Evolutionary conservation across 2,113 vertebrate species (phyloP).

Genomic region (Poeciliopsis turrubarensis): DNA sequence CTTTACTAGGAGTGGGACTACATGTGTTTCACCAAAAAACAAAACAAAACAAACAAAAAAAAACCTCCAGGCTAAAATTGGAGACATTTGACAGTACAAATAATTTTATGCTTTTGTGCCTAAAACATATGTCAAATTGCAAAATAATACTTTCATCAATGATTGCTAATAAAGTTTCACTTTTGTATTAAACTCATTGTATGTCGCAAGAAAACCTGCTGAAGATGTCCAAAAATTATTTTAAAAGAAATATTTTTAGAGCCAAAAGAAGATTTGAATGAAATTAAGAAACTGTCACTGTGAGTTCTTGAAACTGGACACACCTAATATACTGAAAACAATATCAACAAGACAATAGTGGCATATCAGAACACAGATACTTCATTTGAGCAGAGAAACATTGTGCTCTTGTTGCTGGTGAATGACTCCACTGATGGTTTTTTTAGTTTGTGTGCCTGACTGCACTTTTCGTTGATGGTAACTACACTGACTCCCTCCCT

Average conservation of each 20-base stretch:
- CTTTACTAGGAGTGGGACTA: neutral
- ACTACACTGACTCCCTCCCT: conserved; percentile 21
- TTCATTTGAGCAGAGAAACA: neutral
- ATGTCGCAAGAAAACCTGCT: neutral
- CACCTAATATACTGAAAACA: neutral
- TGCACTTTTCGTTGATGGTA: conserved; percentile 17
- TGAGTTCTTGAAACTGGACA: neutral
- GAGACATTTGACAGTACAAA: no score
- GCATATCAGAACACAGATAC: neutral
- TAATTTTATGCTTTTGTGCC: no score
- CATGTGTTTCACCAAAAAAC: neutral
- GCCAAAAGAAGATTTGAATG: neutral
- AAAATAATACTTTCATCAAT: no score
- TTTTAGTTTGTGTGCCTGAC: neutral
- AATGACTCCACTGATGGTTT: neutral
- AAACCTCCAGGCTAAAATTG: no score
- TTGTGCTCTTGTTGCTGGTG: conserved; percentile 5
- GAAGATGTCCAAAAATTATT: neutral
- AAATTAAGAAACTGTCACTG: neutral
- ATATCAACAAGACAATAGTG: neutral
- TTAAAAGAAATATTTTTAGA: neutral
- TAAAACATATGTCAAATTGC: no score
- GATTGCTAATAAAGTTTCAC: no score
- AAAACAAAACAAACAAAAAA: no score
- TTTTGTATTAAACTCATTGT: no score